Conservation (phyloP, 2,797 vertebrate genomes). For the Natrix natrix region DNA sequence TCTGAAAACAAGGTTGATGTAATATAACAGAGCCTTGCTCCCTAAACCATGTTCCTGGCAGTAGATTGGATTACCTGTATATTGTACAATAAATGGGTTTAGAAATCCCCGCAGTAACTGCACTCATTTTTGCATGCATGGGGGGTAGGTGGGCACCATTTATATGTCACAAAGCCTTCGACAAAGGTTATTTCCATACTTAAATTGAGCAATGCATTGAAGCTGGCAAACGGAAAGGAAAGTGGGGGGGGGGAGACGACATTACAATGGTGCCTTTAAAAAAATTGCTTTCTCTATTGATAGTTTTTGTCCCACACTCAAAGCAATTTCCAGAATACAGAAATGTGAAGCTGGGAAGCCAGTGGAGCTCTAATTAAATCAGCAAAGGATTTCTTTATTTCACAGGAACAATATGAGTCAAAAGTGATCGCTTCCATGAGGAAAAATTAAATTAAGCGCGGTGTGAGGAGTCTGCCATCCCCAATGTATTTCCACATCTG, state of each 20-base stretch:
- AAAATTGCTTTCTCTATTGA: constrained; percentile 65
- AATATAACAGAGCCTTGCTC: constrained; percentile 47
- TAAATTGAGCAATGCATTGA: constrained; percentile 67
- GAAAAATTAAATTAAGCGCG: constrained; percentile 67
- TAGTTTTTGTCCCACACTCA: constrained; percentile 62
- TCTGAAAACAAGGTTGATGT: constrained; percentile 57
- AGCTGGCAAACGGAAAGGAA: constrained; percentile 37
- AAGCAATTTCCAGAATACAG: constrained; percentile 63
- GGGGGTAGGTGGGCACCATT: constrained; percentile 38
- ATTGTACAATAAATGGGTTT: constrained; percentile 65
- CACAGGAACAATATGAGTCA: constrained; percentile 60
- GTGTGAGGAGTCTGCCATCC: constrained; percentile 53
- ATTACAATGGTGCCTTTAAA: constrained; percentile 49
- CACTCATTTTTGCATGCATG: constrained; percentile 44
- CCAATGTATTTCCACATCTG: constrained; percentile 45
- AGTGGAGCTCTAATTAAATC: constrained; percentile 70
- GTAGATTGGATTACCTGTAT: constrained; percentile 66
- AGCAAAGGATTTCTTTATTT: constrained; percentile 64
- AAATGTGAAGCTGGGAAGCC: constrained; percentile 56
- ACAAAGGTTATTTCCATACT: constrained; percentile 68
- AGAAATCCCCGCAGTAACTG: constrained; percentile 58
- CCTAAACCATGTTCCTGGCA: constrained; percentile 58
- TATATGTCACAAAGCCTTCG: constrained; percentile 62
- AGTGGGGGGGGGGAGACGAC: constrained; percentile 3
- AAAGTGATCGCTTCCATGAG: constrained; percentile 52